Evolutionary conservation across 2,113 vertebrate species (phyloP).

Genomic region (Corythoichthys intestinalis): DNA sequence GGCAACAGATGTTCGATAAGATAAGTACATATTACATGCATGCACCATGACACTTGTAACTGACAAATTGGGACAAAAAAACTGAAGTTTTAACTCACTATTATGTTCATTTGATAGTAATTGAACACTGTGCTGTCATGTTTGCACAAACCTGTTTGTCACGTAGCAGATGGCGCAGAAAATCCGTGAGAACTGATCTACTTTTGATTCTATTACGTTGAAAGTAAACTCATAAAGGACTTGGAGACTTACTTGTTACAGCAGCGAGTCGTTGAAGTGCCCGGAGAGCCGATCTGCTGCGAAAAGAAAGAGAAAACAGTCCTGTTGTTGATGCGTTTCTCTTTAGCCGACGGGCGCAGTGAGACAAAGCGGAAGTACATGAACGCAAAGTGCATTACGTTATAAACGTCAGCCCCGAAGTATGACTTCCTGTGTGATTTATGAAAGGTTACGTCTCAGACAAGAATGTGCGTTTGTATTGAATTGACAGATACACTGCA

Average conservation of each 20-base stretch:
- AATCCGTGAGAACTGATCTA: neutral
- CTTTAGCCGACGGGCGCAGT: neutral
- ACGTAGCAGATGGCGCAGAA: neutral
- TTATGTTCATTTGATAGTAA: neutral
- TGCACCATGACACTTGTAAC: neutral
- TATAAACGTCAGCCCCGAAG: neutral
- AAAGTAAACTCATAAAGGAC: neutral
- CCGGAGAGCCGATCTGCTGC: slow-evolving; percentile 10
- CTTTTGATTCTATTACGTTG: neutral
- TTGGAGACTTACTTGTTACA: slow-evolving; percentile 41
- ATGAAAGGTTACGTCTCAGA: neutral
- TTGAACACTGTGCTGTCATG: neutral
- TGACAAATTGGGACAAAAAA: neutral
- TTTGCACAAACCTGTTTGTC: neutral
- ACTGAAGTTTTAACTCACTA: neutral
- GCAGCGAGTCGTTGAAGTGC: slow-evolving; percentile 37
- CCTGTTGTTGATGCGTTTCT: slow-evolving; percentile 22
- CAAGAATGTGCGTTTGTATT: neutral
- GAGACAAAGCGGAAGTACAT: neutral
- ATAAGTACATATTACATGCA: neutral
- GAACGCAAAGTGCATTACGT: neutral
- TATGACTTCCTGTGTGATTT: too few species aligned
- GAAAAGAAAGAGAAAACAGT: slow-evolving; percentile 41
- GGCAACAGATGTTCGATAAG: neutral
- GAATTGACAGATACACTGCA: too few species aligned